These are phyloP conservation scores for Geotrupes spiniger DNA, from an alignment of 2,888 invertebrate species.

Conservation along the genomic window DNA sequence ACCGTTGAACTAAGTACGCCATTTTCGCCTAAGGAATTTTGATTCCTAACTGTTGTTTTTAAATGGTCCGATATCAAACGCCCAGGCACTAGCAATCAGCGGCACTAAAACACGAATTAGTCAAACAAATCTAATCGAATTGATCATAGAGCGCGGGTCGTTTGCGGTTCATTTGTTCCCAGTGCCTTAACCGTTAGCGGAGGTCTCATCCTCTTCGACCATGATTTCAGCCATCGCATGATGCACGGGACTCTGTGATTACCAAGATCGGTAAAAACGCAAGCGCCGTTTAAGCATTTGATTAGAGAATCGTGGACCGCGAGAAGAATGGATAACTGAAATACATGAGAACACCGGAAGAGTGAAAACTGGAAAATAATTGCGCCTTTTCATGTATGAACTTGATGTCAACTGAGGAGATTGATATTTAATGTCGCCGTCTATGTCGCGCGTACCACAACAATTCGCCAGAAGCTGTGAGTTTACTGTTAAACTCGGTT, in stretches of 20 bases:
- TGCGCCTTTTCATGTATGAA: background rate
- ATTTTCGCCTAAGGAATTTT: background rate
- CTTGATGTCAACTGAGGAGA: conserved; percentile 1
- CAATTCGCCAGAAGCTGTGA: too few species aligned
- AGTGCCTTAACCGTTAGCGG: conserved; percentile 4
- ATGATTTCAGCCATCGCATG: conserved; percentile 5
- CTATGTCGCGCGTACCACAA: too few species aligned
- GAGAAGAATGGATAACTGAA: conserved; percentile 3
- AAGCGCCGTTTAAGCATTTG: conserved; percentile 9
- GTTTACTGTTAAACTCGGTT: too few species aligned
- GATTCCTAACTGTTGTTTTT: background rate
- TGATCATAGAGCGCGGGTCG: conserved; percentile 1
- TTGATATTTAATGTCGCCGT: conserved; percentile 2
- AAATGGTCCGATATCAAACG: background rate
- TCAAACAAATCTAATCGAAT: conserved; percentile 3
- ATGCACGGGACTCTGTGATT: conserved; percentile 2
- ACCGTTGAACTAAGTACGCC: background rate
- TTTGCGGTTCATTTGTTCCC: conserved; percentile 4
- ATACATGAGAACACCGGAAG: conserved; percentile 6
- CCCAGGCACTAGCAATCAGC: background rate
- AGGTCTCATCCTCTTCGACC: background rate
- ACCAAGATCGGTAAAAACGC: conserved; percentile 5
- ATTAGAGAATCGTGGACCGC: conserved; percentile 7
- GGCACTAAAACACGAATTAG: conserved; percentile 6
- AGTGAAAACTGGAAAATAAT: conserved; percentile 2